Conservation (phyloP, 2,113 vertebrate species). For the Hirundichthys speculiger region DNA sequence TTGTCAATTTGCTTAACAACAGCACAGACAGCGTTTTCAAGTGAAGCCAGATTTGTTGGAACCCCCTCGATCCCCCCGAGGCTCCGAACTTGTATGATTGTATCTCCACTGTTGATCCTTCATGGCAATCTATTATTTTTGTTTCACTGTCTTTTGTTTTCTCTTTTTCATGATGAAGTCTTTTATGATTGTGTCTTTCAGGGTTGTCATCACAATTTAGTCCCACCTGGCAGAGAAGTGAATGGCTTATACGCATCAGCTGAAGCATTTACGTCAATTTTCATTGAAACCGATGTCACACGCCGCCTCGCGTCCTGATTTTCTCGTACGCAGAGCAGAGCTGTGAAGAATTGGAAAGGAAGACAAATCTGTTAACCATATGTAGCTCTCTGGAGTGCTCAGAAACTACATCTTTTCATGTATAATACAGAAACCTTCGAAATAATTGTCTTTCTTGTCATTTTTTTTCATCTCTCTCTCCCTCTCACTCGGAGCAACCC, state of each 20-base stretch:
- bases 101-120: slow-evolving; percentile 41
- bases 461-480: slow-evolving; percentile 21
- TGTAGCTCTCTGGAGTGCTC: slow-evolving; percentile 49
- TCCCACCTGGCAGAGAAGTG: slow-evolving; percentile 50
- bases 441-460: slow-evolving; percentile 67
- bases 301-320: slow-evolving; percentile 47
- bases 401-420: slow-evolving; percentile 57
- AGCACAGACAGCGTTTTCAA: slow-evolving; percentile 37
- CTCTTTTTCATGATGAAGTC: slow-evolving; percentile 38
- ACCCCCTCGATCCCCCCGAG: slow-evolving; percentile 33
- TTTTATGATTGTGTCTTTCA: slow-evolving; percentile 63
- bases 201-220: slow-evolving; percentile 66
- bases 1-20: slow-evolving; percentile 44
- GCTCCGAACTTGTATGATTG: slow-evolving; percentile 30
- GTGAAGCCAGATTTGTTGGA: slow-evolving; percentile 36
- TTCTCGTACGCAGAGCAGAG: slow-evolving; percentile 20
- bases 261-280: slow-evolving; percentile 57
- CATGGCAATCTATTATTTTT: slow-evolving; percentile 49
- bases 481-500: slow-evolving; percentile 18
- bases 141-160: slow-evolving; percentile 53
- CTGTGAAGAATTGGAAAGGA: slow-evolving; percentile 49
- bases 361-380: slow-evolving; percentile 58
- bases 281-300: slow-evolving; percentile 42
- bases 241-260: slow-evolving; percentile 63
- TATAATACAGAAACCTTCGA: slow-evolving; percentile 61